Percentiles rank a stretch among this genome's conserved stretches.
Evolutionary conservation across 2,113 vertebrate species (phyloP).

Genomic region (Nannospalax galili): DNA sequence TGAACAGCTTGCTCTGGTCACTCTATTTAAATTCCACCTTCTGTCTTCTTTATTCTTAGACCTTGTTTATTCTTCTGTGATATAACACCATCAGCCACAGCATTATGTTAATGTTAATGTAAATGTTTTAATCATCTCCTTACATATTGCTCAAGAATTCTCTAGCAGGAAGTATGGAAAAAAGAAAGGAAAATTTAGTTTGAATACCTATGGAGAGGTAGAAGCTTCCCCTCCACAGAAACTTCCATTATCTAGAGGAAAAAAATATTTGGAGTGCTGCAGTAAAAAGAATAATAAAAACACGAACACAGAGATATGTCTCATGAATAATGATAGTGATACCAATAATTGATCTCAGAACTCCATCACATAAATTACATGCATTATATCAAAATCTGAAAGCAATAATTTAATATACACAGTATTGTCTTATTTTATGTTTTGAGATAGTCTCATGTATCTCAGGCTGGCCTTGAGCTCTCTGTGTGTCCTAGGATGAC

Average conservation of each 20-base stretch:
- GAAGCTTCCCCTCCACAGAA: background rate
- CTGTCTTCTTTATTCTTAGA: no score
- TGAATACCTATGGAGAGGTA: background rate
- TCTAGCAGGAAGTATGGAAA: background rate
- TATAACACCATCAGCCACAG: background rate
- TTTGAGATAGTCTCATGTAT: background rate
- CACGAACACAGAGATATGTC: background rate
- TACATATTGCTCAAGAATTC: background rate
- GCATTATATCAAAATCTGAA: background rate
- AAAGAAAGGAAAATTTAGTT: background rate
- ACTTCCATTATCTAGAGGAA: background rate
- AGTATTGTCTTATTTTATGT: background rate
- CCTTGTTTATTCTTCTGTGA: background rate
- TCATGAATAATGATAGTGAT: background rate
- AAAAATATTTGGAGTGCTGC: background rate
- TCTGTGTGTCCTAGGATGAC: background rate
- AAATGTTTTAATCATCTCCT: background rate
- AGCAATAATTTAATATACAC: background rate
- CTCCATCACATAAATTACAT: background rate
- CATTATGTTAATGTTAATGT: background rate
- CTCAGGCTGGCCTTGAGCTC: background rate
- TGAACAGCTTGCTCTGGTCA: background rate
- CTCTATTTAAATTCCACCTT: background rate
- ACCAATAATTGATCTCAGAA: background rate
- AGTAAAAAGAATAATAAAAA: background rate